Conservation (phyloP, 2,888 invertebrate species). For the Drosophila neutralis region DNA sequence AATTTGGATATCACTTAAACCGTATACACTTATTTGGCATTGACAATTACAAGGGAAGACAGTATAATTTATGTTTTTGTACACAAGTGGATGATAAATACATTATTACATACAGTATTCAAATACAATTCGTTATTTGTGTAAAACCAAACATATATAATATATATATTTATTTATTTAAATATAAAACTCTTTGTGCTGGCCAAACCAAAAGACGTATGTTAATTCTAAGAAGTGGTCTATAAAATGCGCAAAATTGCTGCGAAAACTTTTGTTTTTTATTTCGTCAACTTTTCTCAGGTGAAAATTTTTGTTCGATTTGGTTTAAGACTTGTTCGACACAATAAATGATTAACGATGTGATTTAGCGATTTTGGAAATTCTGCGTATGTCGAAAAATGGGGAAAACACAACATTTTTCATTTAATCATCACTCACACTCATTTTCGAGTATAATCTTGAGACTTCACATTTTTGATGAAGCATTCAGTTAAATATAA, state of each 20-base stretch:
- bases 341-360: not conserved
- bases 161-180: constrained; percentile 4
- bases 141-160: constrained; percentile 16
- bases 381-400: not conserved
- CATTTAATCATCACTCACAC: not conserved
- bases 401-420: not conserved
- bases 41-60: constrained; percentile 17
- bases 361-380: not conserved
- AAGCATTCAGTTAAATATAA: not conserved
- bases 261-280: not conserved
- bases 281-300: not conserved
- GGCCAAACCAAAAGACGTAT: not conserved
- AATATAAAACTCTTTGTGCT: constrained; percentile 3
- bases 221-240: not conserved
- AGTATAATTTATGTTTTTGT: constrained; percentile 18
- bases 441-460: not conserved
- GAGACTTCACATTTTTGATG: not conserved
- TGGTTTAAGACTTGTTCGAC: not conserved
- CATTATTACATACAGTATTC: constrained; percentile 37
- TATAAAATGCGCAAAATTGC: not conserved
- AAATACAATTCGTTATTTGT: constrained; percentile 23
- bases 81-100: constrained; percentile 27
- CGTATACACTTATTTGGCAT: constrained; percentile 37
- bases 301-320: not conserved
- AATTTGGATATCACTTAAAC: constrained; percentile 13